A percentile compares a stretch with the other conserved stretches of the same genome.
phyloP scores from a whole-genome alignment of 2,113 vertebrate species.

The Oriolus oriolus region DNA sequence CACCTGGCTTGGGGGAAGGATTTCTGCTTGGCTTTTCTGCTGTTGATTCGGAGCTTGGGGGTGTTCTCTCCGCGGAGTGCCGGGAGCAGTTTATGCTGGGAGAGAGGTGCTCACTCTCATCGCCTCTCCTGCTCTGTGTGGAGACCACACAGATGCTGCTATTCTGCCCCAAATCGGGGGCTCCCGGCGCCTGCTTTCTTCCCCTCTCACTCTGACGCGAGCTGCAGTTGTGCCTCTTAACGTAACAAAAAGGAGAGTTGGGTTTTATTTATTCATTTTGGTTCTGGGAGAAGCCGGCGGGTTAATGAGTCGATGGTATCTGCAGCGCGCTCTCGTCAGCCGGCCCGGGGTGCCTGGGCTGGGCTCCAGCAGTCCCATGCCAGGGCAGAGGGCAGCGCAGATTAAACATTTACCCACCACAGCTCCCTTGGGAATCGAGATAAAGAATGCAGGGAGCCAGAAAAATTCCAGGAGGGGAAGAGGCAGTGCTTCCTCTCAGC shows the following conservation, averaged over 20 bases:
- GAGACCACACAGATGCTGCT: accelerated
- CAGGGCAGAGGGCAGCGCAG: background rate
- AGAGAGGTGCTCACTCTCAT: accelerated
- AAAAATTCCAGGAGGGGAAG: background rate
- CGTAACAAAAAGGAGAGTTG: background rate
- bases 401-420: conserved; percentile 18
- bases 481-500: background rate
- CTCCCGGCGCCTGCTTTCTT: background rate
- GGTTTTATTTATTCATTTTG: background rate
- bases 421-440: background rate
- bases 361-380: background rate
- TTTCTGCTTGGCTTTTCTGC: background rate
- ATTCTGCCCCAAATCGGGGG: background rate
- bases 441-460: background rate
- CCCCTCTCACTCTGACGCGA: accelerated
- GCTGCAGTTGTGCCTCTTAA: background rate
- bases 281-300: background rate
- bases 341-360: background rate
- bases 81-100: accelerated
- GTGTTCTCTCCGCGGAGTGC: accelerated
- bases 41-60: background rate
- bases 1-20: accelerated
- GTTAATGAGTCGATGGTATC: background rate
- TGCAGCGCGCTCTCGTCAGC: background rate
- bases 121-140: accelerated